These are phyloP conservation scores for Heliothis virescens DNA, from an alignment of 1,140 invertebrate species.

Conservation along the genomic window DNA sequence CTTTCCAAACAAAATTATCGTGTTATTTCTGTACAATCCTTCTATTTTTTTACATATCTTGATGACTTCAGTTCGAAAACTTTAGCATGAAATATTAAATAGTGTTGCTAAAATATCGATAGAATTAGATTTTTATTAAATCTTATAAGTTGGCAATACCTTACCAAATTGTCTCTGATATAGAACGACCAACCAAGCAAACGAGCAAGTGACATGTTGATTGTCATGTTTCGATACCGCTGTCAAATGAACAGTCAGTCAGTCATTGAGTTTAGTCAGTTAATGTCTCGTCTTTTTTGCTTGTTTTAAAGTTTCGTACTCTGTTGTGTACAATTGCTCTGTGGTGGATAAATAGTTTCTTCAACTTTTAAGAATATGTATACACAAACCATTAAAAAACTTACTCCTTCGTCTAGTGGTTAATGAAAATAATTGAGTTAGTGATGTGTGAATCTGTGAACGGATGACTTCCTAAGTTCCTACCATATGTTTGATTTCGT, in stretches of 20 bases:
- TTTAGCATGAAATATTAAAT: too few species aligned
- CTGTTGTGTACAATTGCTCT: slow-evolving; percentile 67
- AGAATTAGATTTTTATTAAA: too few species aligned
- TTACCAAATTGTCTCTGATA: slow-evolving; percentile 5
- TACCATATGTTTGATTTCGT: slow-evolving; percentile 81
- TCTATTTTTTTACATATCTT: too few species aligned
- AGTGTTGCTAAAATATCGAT: too few species aligned
- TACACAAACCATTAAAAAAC: slow-evolving; percentile 33
- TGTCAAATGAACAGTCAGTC: slow-evolving; percentile 55
- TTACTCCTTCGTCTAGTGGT: slow-evolving; percentile 39
- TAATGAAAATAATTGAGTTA: slow-evolving; percentile 61
- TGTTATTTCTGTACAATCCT: too few species aligned
- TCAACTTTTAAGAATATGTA: slow-evolving; percentile 56
- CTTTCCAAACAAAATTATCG: too few species aligned
- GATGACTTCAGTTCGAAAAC: too few species aligned
- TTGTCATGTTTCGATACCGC: slow-evolving; percentile 7
- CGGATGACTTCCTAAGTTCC: slow-evolving; percentile 81
- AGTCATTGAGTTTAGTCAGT: slow-evolving; percentile 60
- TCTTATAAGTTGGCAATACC: too few species aligned
- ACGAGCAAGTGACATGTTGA: too few species aligned
- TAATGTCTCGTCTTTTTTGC: slow-evolving; percentile 39
- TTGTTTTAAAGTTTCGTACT: slow-evolving; percentile 77
- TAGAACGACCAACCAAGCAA: not conserved
- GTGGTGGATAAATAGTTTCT: slow-evolving; percentile 69
- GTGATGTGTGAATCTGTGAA: slow-evolving; percentile 78